Evolutionary conservation across 1,140 invertebrate genomes (phyloP).

Genomic region (Penaeus chinensis): DNA sequence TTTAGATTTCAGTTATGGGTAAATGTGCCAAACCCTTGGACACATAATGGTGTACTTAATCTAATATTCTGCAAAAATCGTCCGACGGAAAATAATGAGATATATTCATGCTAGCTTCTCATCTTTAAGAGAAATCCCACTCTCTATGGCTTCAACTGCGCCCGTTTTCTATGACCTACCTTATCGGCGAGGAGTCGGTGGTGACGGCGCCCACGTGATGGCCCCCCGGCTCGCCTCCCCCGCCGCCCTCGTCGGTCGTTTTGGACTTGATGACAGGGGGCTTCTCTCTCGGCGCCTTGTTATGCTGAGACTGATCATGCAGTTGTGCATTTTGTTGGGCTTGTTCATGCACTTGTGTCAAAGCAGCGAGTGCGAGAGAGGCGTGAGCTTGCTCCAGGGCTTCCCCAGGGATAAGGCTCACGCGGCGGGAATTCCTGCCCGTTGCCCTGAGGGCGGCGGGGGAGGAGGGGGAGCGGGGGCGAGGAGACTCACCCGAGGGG

Average conservation of each 20-base stretch:
- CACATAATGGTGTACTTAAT: too few species aligned
- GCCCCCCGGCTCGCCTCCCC: slow-evolving; percentile 71
- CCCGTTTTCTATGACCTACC: slow-evolving; percentile 50
- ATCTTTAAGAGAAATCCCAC: slow-evolving; percentile 19
- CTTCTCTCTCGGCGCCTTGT: slow-evolving; percentile 18
- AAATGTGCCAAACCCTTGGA: too few species aligned
- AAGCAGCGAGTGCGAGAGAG: slow-evolving; percentile 45
- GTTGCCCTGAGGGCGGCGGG: slow-evolving; percentile 49
- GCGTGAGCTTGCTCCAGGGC: slow-evolving; percentile 49
- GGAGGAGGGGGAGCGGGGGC: slow-evolving; percentile 49
- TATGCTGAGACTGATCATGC: background rate
- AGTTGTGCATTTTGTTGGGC: slow-evolving; percentile 20
- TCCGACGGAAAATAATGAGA: too few species aligned
- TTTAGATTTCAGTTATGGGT: too few species aligned
- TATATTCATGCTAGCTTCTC: too few species aligned
- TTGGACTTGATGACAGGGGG: slow-evolving; percentile 37
- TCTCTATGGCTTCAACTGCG: background rate
- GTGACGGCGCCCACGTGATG: slow-evolving; percentile 67
- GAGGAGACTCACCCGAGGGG: slow-evolving; percentile 16
- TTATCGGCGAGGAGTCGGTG: slow-evolving; percentile 54
- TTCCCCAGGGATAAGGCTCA: slow-evolving; percentile 57
- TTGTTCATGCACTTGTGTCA: slow-evolving; percentile 12
- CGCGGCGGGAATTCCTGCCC: slow-evolving; percentile 31
- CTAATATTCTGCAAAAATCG: too few species aligned
- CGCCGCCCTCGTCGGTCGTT: slow-evolving; percentile 36